A percentile compares a stretch with the other conserved stretches of the same genome.
These are phyloP conservation scores for Oxyteleia sp. DNA, from an alignment of 2,888 invertebrate genomes.

Conservation along the genomic window DNA sequence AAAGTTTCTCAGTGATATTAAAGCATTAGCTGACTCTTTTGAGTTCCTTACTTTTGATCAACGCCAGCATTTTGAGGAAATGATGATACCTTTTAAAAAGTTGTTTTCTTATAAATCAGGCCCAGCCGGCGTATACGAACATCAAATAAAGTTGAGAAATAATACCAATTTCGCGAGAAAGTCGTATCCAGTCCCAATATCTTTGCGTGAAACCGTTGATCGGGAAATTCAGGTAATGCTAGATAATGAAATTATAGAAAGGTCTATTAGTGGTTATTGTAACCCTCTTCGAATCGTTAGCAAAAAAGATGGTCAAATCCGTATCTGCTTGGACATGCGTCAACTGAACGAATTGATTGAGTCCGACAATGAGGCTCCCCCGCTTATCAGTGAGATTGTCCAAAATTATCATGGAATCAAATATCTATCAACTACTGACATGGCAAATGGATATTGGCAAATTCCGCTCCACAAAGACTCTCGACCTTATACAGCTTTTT, in stretches of 20 bases:
- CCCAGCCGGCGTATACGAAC: constrained; percentile 23
- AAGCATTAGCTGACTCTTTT: neutral
- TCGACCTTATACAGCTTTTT: constrained; percentile 48
- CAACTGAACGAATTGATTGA: constrained; percentile 77
- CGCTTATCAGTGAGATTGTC: too few relatives aligned
- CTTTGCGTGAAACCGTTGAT: constrained; percentile 75
- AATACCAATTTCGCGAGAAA: constrained; percentile 70
- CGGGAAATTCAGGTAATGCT: constrained; percentile 77
- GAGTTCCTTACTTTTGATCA: neutral
- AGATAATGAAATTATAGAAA: constrained; percentile 66
- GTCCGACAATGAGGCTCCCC: too few relatives aligned
- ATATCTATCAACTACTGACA: too few relatives aligned
- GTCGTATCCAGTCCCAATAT: constrained; percentile 80
- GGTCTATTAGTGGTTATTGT: too few relatives aligned
- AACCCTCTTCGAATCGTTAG: too few relatives aligned
- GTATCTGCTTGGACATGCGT: constrained; percentile 80
- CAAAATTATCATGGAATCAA: constrained; percentile 67
- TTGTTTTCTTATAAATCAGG: constrained; percentile 38
- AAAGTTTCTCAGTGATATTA: too few relatives aligned
- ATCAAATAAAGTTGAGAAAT: constrained; percentile 73
- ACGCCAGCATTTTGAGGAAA: neutral
- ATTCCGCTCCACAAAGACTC: constrained; percentile 26
- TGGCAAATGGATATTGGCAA: constrained; percentile 49
- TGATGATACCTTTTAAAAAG: constrained; percentile 6
- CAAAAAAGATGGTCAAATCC: constrained; percentile 79